phyloP scores from a whole-genome alignment of 1,140 invertebrate genomes.

The Schlechtendalia chinensis region DNA sequence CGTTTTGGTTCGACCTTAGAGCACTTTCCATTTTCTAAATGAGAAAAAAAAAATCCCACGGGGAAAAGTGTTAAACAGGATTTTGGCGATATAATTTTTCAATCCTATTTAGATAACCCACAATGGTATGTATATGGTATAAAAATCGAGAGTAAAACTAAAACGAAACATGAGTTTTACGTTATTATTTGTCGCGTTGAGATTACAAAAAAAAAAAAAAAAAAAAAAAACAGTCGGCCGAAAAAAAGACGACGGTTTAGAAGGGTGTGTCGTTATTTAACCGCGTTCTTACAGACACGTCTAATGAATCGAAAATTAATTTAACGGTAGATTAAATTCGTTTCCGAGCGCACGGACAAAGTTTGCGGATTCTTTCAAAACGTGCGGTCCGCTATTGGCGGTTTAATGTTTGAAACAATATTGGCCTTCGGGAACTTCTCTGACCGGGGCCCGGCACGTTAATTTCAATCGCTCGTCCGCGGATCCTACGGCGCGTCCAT shows the following conservation, averaged over 20 bases:
- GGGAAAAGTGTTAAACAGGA: not conserved
- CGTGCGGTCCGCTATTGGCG: not conserved
- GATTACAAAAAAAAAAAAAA: conserved; percentile 4
- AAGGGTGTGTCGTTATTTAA: not conserved
- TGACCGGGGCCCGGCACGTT: not conserved
- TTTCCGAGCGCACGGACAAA: not conserved
- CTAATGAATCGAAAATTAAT: conserved; percentile 42
- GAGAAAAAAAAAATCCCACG: not conserved
- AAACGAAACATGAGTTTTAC: not conserved
- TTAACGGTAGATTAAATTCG: conserved; percentile 36
- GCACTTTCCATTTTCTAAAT: conserved; percentile 18
- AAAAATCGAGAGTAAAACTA: not conserved
- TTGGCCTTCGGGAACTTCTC: not conserved
- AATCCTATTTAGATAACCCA: not conserved
- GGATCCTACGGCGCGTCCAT: no score
- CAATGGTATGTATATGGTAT: not conserved
- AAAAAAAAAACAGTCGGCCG: no score
- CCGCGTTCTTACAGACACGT: conserved; percentile 15
- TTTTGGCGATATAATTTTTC: not conserved
- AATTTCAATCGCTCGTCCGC: not conserved
- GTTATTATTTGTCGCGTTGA: not conserved
- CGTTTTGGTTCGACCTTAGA: not conserved
- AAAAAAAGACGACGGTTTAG: no score
- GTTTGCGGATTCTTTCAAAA: conserved; percentile 19
- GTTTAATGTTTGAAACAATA: conserved; percentile 24